phyloP scores from a whole-genome alignment of 2,113 vertebrate species.

The Rattus rattus region DNA sequence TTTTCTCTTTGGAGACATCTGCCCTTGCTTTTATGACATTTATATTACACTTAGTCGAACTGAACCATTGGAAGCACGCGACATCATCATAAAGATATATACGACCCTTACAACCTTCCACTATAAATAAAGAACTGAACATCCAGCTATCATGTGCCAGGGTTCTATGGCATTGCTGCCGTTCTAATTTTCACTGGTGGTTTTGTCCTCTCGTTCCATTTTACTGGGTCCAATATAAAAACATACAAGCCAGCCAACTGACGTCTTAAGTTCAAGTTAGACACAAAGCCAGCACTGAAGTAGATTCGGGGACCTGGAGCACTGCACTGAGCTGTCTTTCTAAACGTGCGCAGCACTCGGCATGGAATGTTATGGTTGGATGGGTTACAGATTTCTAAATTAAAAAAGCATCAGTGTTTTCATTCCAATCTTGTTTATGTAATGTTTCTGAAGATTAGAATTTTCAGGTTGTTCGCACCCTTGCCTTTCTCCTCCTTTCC shows the following conservation, averaged over 20 bases:
- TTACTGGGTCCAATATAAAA: constrained; percentile 77
- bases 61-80: neutral
- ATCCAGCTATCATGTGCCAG: constrained; percentile 54
- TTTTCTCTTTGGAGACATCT: constrained; percentile 20
- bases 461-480: constrained; percentile 84
- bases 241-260: constrained; percentile 71
- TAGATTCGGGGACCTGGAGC: constrained; percentile 50
- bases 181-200: constrained; percentile 64
- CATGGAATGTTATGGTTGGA: constrained; percentile 88
- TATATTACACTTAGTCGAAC: neutral
- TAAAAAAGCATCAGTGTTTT: constrained; percentile 82
- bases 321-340: constrained; percentile 86
- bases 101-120: constrained; percentile 48
- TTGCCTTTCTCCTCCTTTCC: constrained; percentile 27
- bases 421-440: constrained; percentile 86
- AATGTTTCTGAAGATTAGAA: constrained; percentile 86
- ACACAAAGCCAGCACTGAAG: constrained; percentile 85
- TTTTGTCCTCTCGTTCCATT: constrained; percentile 59
- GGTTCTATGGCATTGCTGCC: neutral
- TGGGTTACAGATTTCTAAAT: constrained; percentile 84
- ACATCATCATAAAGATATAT: neutral
- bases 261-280: constrained; percentile 54
- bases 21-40: neutral
- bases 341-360: constrained; percentile 79
- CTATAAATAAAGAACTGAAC: constrained; percentile 44